Base-by-base conservation (phyloP, 2,888 invertebrate genomes). In the Punctoribates punctum region DNA sequence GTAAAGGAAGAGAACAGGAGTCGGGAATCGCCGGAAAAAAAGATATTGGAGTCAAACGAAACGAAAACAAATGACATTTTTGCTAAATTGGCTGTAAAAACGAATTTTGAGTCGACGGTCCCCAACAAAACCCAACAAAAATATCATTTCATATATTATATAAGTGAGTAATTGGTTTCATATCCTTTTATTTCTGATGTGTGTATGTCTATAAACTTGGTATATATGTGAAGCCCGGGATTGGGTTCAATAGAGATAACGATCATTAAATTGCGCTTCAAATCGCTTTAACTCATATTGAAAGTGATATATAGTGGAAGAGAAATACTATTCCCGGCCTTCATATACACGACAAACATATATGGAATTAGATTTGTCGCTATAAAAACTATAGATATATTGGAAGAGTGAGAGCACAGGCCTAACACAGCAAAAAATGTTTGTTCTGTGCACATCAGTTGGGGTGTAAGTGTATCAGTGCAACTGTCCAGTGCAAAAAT, bases 21-120 rank as follows among this genome's bases (percentile, higher is more conserved):
- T 9, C 46, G 46, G 15, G 46, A 48, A 13, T 48, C 46, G 1
- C 2, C 4, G 15, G 15, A 34, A 34, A 34, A 8, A 34, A 34
- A 20, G 57, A 20, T 57, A 57, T 57, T 57, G 57, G 17, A 57
- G 57, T 57, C 46, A 48, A 48, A 11, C 17, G 4, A 34, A 34
- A 34, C 46, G 46, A 57, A 57, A 57, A 57, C 23, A 57, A 57
- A 57, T 57, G n/a, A 20, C 57, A 57, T n/a, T 57, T 62, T 27
- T 29, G 62, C 62, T 62, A 62, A 62, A 62, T 62, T 62, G 29
- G 62, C 29, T 62, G 62, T 27, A 62, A 62, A 62, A 62, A n/a
- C 23, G 62, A 62, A 62, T 62, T 62, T 62, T 29, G 29, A 23
- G 57, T 57, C 57, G 34, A 34, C 34, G 34, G 34, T 8, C 34